phyloP scores from a whole-genome alignment of 2,113 vertebrate species.

The Aramus guarauna region DNA sequence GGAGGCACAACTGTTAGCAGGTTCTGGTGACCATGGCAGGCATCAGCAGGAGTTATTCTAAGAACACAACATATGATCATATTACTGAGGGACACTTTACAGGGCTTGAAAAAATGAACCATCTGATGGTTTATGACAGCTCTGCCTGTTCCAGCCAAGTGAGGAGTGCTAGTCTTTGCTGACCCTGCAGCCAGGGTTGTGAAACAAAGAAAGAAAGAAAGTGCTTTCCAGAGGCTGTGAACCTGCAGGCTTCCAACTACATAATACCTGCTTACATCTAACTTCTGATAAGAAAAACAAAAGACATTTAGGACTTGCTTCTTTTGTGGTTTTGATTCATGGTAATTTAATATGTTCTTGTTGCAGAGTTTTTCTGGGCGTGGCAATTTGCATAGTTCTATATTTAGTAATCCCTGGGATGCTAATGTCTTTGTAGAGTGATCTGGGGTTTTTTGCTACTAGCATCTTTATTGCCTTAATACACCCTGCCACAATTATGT shows the following conservation, averaged over 20 bases:
- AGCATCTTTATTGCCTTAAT: background rate
- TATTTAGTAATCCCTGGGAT: background rate
- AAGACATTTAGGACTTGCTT: background rate
- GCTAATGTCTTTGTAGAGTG: background rate
- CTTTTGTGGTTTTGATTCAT: background rate
- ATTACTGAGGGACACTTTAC: slow-evolving; percentile 31
- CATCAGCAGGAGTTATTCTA: slow-evolving; percentile 51
- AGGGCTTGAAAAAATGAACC: slow-evolving; percentile 48
- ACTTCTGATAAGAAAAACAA: background rate
- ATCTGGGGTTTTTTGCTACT: background rate
- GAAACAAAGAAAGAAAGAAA: slow-evolving; percentile 30
- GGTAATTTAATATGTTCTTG: background rate
- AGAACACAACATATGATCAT: slow-evolving; percentile 51
- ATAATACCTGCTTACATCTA: background rate
- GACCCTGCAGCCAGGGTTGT: background rate
- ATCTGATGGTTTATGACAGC: slow-evolving; percentile 31
- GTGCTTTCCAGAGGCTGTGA: background rate
- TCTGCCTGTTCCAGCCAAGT: slow-evolving; percentile 11
- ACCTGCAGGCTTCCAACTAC: background rate
- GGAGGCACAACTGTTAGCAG: slow-evolving; percentile 55
- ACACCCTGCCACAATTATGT: background rate
- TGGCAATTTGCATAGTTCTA: background rate
- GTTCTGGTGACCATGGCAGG: slow-evolving; percentile 39
- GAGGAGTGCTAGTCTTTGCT: background rate
- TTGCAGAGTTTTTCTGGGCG: background rate